These are phyloP conservation scores for Actenoides hombroni DNA, from an alignment of 2,113 vertebrate genomes.

Conservation along the genomic window DNA sequence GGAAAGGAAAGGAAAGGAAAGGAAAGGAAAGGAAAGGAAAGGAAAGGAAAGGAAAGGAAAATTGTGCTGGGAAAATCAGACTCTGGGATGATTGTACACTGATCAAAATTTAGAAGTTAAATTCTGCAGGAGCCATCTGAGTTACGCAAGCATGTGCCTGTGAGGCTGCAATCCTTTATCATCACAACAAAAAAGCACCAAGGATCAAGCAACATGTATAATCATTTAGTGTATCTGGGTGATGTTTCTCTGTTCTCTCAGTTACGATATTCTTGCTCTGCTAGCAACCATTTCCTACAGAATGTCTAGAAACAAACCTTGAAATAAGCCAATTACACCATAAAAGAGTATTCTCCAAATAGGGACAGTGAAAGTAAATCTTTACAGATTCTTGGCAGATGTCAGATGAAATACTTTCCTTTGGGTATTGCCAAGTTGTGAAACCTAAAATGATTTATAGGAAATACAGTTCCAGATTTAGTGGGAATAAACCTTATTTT, in stretches of 20 bases:
- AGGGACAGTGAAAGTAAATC: background rate
- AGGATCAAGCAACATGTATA: background rate
- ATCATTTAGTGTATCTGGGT: background rate
- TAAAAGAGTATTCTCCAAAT: background rate
- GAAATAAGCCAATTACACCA: background rate
- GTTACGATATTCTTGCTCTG: background rate
- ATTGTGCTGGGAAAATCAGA: background rate
- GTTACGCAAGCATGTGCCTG: background rate
- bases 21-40: too few relatives aligned
- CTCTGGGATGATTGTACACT: background rate
- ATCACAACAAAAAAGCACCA: background rate
- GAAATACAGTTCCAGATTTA: background rate
- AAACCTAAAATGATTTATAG: background rate
- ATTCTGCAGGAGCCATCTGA: background rate
- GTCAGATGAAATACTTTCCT: background rate
- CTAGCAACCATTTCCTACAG: background rate
- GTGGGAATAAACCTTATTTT: background rate
- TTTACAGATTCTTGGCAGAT: background rate
- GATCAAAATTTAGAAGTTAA: background rate
- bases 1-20: too few relatives aligned
- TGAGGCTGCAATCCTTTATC: background rate
- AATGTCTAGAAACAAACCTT: background rate
- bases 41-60: constrained; percentile 26
- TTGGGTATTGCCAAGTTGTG: background rate
- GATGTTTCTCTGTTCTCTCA: background rate